Percentiles rank a stretch among this genome's conserved stretches.
Conservation (phyloP, 1,140 invertebrate genomes). For the Tribolium madens region DNA sequence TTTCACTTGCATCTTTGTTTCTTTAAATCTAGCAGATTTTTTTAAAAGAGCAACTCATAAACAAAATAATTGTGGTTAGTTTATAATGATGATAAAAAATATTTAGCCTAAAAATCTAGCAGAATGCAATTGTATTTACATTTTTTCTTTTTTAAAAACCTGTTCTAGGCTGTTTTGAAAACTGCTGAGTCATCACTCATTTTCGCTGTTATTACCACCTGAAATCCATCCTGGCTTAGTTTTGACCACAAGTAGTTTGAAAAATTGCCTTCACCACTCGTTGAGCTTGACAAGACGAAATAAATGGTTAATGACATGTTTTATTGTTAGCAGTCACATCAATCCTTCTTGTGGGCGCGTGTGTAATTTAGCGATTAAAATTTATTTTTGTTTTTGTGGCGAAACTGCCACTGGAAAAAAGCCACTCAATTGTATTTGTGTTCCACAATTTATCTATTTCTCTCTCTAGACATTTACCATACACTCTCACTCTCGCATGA, state of each 20-base stretch:
- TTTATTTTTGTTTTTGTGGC: conserved; percentile 26
- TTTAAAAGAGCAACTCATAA: no score
- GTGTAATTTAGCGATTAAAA: conserved; percentile 22
- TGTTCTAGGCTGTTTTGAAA: neutral
- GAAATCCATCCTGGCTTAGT: neutral
- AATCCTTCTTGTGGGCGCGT: neutral
- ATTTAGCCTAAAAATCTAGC: no score
- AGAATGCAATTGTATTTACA: no score
- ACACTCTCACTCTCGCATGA: neutral
- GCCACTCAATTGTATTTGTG: neutral
- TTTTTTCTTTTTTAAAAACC: no score
- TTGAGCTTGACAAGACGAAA: neutral
- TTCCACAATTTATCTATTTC: conserved; percentile 8
- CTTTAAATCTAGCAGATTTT: no score
- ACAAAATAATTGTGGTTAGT: no score
- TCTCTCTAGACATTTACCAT: neutral
- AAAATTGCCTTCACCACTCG: neutral
- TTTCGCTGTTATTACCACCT: neutral
- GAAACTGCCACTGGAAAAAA: neutral
- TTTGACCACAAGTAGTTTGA: neutral
- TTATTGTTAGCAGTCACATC: conserved; percentile 1
- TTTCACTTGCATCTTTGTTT: no score
- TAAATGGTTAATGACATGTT: conserved; percentile 31
- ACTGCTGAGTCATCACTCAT: neutral
- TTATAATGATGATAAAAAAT: no score